phyloP scores from a whole-genome alignment of 1,140 invertebrate species.

The Zaprionus taronus region DNA sequence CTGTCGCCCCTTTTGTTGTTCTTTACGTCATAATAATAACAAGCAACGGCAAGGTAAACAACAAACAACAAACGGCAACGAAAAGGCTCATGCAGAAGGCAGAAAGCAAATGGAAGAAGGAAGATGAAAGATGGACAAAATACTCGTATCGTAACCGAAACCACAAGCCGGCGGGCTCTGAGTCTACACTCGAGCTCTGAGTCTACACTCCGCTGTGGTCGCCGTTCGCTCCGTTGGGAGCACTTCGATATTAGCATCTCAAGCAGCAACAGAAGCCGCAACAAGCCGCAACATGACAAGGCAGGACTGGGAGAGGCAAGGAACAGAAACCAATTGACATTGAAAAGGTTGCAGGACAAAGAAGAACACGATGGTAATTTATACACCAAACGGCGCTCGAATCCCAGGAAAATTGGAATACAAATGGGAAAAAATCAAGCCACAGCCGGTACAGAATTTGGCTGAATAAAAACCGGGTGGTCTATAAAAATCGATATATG shows the following conservation, averaged over 20 bases:
- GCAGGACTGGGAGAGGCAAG: background rate
- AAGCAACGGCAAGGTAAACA: slow-evolving; percentile 57
- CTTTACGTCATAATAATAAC: slow-evolving; percentile 67
- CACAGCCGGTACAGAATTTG: background rate
- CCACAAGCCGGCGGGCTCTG: background rate
- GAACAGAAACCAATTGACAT: slow-evolving; percentile 69
- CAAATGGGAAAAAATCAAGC: slow-evolving; percentile 53
- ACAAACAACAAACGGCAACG: slow-evolving; percentile 55
- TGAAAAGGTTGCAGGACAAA: slow-evolving; percentile 57
- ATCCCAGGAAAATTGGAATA: slow-evolving; percentile 59
- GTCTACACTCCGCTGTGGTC: background rate
- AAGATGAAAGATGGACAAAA: background rate
- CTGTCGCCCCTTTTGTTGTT: slow-evolving; percentile 35
- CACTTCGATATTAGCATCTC: slow-evolving; percentile 37
- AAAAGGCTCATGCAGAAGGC: slow-evolving; percentile 45
- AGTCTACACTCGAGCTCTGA: background rate
- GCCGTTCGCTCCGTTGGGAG: slow-evolving; percentile 32
- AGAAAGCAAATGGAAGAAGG: background rate
- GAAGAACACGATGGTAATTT: slow-evolving; percentile 57
- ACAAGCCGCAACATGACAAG: background rate
- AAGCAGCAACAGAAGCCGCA: slow-evolving; percentile 41
- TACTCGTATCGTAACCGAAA: slow-evolving; percentile 10
- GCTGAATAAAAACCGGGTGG: background rate
- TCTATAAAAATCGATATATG: background rate
- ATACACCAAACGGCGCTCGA: slow-evolving; percentile 35